Evolutionary conservation across 2,113 vertebrate genomes (phyloP).

Genomic region (Notechis scutatus): DNA sequence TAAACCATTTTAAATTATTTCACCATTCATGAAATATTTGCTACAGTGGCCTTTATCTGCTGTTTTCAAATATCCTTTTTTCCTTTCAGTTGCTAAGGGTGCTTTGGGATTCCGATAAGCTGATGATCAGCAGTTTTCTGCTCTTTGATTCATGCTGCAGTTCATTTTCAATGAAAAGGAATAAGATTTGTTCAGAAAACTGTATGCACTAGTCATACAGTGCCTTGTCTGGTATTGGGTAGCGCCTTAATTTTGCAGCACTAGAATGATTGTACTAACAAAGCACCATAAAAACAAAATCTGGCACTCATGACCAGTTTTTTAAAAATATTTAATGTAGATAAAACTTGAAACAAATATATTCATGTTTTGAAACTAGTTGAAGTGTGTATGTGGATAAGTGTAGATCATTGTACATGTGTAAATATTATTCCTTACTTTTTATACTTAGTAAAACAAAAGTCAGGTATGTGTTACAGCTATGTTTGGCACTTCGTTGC

Average conservation of each 20-base stretch:
- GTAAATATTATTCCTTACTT: slow-evolving; percentile 66
- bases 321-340: slow-evolving; percentile 62
- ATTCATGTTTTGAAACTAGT: slow-evolving; percentile 66
- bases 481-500: slow-evolving; percentile 62
- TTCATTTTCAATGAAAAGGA: slow-evolving; percentile 60
- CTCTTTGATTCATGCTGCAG: slow-evolving; percentile 44
- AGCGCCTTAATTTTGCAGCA: slow-evolving; percentile 67
- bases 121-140: slow-evolving; percentile 54
- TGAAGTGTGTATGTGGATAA: slow-evolving; percentile 33
- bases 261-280: slow-evolving; percentile 68
- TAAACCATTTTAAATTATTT: slow-evolving; percentile 61
- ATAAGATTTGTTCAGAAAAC: slow-evolving; percentile 42
- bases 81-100: slow-evolving; percentile 48
- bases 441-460: slow-evolving; percentile 65
- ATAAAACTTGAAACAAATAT: slow-evolving; percentile 66
- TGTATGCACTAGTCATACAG: slow-evolving; percentile 32
- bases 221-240: slow-evolving; percentile 59
- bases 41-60: slow-evolving; percentile 55
- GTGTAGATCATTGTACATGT: slow-evolving; percentile 49
- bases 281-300: slow-evolving; percentile 53
- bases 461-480: slow-evolving; percentile 62
- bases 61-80: slow-evolving; percentile 53
- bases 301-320: slow-evolving; percentile 61
- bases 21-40: slow-evolving; percentile 58
- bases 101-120: slow-evolving; percentile 54